Percentiles rank a stretch among this genome's conserved stretches.
Evolutionary conservation across 2,797 vertebrate genomes (phyloP).

Genomic region (Melanotaenia maccullochi): DNA sequence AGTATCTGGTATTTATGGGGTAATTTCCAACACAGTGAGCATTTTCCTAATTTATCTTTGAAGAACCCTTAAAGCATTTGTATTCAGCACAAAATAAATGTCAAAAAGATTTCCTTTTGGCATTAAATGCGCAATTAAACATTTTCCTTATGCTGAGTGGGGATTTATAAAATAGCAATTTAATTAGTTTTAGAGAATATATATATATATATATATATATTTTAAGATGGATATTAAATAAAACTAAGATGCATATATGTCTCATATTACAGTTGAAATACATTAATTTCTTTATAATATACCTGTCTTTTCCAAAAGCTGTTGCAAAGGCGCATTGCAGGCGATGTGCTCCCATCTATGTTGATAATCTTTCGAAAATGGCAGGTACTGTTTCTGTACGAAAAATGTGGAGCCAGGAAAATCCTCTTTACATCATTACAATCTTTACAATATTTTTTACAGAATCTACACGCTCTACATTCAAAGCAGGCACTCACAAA

Average conservation of each 20-base stretch:
- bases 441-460: background rate
- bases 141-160: background rate
- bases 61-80: slow-evolving; percentile 3
- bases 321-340: slow-evolving; percentile 91
- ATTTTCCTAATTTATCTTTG: background rate
- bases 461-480: background rate
- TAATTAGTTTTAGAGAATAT: background rate
- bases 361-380: slow-evolving; percentile 75
- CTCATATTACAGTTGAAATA: background rate
- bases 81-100: slow-evolving; percentile 10
- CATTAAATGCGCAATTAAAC: background rate
- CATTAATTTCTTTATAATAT: slow-evolving; percentile 18
- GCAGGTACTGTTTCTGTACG: slow-evolving; percentile 85
- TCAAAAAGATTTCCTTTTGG: background rate
- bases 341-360: slow-evolving; percentile 62
- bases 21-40: background rate
- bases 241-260: background rate
- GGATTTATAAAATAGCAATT: background rate
- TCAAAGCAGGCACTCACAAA: background rate
- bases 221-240: background rate
- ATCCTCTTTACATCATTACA: no score
- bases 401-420: background rate
- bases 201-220: background rate
- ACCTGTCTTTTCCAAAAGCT: slow-evolving; percentile 96
- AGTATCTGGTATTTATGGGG: background rate